Evolutionary conservation across 1,140 invertebrate genomes (phyloP).

Genomic region (Brachystomella parvula): DNA sequence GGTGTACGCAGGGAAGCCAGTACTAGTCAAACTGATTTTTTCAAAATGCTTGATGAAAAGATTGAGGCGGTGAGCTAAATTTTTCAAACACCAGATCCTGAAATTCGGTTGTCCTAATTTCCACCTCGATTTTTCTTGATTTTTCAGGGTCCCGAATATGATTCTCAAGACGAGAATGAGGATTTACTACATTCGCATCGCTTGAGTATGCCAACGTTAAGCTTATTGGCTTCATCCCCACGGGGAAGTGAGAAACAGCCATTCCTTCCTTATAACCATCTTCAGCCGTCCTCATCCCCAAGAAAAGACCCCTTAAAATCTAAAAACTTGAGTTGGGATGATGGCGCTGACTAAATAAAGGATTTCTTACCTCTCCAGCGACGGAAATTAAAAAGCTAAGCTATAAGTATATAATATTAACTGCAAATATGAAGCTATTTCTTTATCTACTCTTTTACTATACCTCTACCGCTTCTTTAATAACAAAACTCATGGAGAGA

Average conservation of each 20-base stretch:
- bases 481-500: neutral
- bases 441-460: neutral
- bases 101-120: neutral
- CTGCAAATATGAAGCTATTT: neutral
- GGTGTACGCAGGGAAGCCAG: slow-evolving; percentile 67
- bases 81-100: slow-evolving; percentile 1
- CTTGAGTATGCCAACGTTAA: slow-evolving; percentile 3
- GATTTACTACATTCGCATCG: slow-evolving; percentile 9
- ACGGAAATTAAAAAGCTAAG: too few relatives aligned
- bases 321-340: slow-evolving; percentile 27
- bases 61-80: slow-evolving; percentile 67
- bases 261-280: neutral
- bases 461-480: neutral
- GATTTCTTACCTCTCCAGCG: neutral
- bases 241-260: slow-evolving; percentile 20
- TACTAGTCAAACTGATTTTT: slow-evolving; percentile 77
- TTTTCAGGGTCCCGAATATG: slow-evolving; percentile 34
- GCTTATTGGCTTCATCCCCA: slow-evolving; percentile 8
- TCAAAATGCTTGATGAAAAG: slow-evolving; percentile 82
- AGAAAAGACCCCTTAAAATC: slow-evolving; percentile 11
- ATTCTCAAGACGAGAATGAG: slow-evolving; percentile 32
- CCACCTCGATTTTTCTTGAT: slow-evolving; percentile 12
- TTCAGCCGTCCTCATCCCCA: too few relatives aligned
- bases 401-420: neutral
- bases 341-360: slow-evolving; percentile 29